Conservation (phyloP, 2,113 vertebrate species). For the Entelurus aequoreus region DNA sequence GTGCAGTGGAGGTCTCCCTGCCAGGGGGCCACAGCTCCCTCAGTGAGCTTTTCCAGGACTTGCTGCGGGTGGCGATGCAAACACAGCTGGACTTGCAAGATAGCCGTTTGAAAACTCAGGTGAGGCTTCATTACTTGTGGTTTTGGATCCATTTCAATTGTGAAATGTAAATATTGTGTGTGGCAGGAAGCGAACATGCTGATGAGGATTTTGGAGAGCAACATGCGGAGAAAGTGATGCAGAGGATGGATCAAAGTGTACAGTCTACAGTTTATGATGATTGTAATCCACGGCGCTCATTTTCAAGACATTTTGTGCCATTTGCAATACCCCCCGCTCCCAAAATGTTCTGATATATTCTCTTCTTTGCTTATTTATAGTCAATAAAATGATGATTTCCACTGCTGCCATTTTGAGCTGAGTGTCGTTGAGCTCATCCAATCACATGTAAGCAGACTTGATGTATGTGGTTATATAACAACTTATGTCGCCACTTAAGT, state of each 20-base stretch:
- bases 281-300: conserved; percentile 35
- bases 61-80: conserved; percentile 72
- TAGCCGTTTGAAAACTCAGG: conserved; percentile 64
- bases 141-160: not conserved
- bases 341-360: conserved; percentile 4
- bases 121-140: conserved; percentile 39
- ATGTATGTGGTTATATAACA: too few relatives aligned
- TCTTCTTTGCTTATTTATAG: conserved; percentile 56
- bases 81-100: conserved; percentile 67
- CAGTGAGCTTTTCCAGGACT: conserved; percentile 71
- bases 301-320: conserved; percentile 17
- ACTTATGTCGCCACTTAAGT: too few relatives aligned
- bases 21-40: conserved; percentile 61
- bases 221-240: conserved; percentile 71
- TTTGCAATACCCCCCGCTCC: conserved; percentile 15
- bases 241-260: conserved; percentile 15
- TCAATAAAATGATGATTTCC: conserved; percentile 60
- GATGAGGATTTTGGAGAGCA: conserved; percentile 78
- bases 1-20: conserved; percentile 30
- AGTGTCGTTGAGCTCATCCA: too few relatives aligned
- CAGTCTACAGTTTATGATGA: conserved; percentile 42
- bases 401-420: conserved; percentile 39
- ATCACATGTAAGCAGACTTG: too few relatives aligned
- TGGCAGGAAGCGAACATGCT: conserved; percentile 75
- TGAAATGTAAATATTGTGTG: conserved; percentile 2